A percentile compares a stretch with the other conserved stretches of the same genome.
Evolutionary conservation across 2,113 vertebrate species (phyloP).

Genomic region (Corvus moneduloides): DNA sequence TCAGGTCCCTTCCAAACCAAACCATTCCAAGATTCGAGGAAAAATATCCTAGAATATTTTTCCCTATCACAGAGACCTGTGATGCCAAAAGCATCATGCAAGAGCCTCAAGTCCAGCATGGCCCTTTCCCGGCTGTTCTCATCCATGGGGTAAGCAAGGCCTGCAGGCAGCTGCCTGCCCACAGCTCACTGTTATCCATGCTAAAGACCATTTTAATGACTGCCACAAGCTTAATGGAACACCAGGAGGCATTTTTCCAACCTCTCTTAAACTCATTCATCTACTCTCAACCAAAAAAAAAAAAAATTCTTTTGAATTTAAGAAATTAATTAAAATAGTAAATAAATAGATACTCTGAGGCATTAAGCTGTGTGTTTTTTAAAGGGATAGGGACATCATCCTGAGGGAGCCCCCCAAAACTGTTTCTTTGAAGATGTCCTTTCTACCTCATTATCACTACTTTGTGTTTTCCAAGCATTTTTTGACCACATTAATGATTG

Average conservation of each 20-base stretch:
- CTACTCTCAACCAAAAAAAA: neutral
- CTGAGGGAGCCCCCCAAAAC: neutral
- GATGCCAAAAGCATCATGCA: neutral
- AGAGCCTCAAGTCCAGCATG: neutral
- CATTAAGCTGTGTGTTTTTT: neutral
- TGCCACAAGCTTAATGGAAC: neutral
- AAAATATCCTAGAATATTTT: neutral
- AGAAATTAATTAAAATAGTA: neutral
- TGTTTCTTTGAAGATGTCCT: neutral
- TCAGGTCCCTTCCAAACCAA: neutral
- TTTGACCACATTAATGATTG: neutral
- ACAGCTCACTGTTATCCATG: neutral
- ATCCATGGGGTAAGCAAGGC: neutral
- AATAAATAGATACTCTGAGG: neutral
- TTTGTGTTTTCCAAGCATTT: neutral
- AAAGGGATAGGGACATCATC: neutral
- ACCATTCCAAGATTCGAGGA: neutral
- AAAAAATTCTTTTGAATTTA: neutral
- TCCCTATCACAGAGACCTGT: neutral
- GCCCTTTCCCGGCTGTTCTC: neutral
- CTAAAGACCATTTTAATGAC: neutral
- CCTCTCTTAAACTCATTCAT: neutral
- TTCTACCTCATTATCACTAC: neutral
- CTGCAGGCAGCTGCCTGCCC: neutral
- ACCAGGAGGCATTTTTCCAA: neutral